Conservation (phyloP, 2,113 vertebrate genomes). For the Gnathonemus longibarbis region DNA sequence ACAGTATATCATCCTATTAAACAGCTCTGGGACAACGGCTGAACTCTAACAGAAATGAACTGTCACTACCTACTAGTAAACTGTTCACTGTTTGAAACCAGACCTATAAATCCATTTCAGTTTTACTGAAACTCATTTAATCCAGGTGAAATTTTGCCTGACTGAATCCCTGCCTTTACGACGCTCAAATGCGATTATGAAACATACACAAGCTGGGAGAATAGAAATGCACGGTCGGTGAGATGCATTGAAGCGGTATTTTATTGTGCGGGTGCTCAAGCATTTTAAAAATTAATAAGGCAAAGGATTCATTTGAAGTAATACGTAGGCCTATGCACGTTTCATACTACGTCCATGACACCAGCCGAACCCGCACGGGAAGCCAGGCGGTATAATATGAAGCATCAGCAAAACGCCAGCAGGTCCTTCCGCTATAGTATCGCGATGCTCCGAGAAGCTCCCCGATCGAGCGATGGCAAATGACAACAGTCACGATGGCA, state of each 20-base stretch:
- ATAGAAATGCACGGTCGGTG: not conserved
- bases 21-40: not conserved
- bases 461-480: slow-evolving; percentile 51
- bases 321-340: not conserved
- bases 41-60: not conserved
- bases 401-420: not conserved
- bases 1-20: not conserved
- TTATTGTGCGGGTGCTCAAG: not conserved
- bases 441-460: slow-evolving; percentile 43
- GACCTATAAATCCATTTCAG: not conserved
- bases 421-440: slow-evolving; percentile 30
- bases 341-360: not conserved
- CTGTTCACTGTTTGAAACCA: not conserved
- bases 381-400: not conserved
- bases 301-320: not conserved
- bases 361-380: not conserved
- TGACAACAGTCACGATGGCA: slow-evolving; percentile 58
- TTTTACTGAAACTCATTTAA: not conserved
- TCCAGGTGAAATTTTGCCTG: not conserved
- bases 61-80: not conserved
- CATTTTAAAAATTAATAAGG: not conserved
- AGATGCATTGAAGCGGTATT: not conserved
- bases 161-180: not conserved
- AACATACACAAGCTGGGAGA: not conserved
- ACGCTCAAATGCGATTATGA: not conserved